Evolutionary conservation across 1,140 invertebrate species (phyloP), one percentile per base, ranked within the genome.

Genomic region (Linepithema humile): DNA sequence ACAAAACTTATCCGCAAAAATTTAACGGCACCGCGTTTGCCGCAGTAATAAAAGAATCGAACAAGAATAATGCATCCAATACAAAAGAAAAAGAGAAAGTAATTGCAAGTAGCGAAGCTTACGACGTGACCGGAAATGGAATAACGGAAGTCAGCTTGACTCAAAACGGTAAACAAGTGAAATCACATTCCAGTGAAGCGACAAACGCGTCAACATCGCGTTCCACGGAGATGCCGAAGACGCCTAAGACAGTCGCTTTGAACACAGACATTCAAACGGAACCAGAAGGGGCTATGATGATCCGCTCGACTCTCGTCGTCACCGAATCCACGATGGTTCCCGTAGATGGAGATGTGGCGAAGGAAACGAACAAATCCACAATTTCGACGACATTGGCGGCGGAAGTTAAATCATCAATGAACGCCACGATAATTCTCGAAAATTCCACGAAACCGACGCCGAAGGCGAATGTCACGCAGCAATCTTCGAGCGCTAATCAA

Each of bases 51-150:
- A 48, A 40, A 55, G 55, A 32, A 0, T 45, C 78, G n/a, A 17
- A 55, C 35, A 74, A 82, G 40, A 86, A 86, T 53, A 60, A 83
- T 17, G 80, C 82, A 6, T 26, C 75, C 2, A 45, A 38, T 9
- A 45, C 55, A 57, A 80, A 48, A 12, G 73, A 86, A 23, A n/a
- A 32, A 17, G 70, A 67, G 53, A 74, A 87, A 29, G 53, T 59
- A 9, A 65, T 72, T 12, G 62, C 59, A 9, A 57, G 72, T 12
- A 83, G 35, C 26, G 85, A 78, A 83, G 38, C 20, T n/a, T 48
- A 88, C 26, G 90, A 91, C 38, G 75, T 91, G 35, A 90, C 88
- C 3, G 88, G 86, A 38, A 91, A 91, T 40, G 88, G 86, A 5
- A 86, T 91, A 78, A 90, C 85, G 45, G 90, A 91, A 75, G 74